Conservation (phyloP, 2,797 vertebrate species). For the Lithobates pipiens region DNA sequence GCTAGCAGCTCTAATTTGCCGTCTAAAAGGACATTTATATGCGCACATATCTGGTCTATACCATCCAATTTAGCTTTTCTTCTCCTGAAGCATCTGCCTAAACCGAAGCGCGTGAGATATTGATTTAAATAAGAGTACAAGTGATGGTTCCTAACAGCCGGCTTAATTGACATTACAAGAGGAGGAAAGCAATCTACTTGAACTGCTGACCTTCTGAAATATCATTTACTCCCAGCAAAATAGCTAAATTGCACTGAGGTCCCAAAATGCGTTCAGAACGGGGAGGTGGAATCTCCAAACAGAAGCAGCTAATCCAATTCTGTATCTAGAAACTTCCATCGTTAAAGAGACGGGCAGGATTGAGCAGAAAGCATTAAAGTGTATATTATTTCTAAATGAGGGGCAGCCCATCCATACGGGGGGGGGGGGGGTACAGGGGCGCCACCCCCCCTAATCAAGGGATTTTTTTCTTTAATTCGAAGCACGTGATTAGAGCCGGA, state of each 20-base stretch:
- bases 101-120: conserved; percentile 17
- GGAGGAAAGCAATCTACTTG: conserved; percentile 11
- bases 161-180: conserved; percentile 40
- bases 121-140: conserved; percentile 26
- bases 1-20: neutral
- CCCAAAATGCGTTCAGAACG: neutral
- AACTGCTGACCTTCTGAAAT: conserved; percentile 14
- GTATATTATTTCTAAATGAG: too few relatives aligned
- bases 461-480: too few relatives aligned
- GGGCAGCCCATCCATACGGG: too few relatives aligned
- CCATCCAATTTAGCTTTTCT: conserved; percentile 19
- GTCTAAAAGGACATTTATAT: conserved; percentile 3
- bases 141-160: conserved; percentile 36
- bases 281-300: neutral
- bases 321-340: neutral
- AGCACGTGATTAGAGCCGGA: too few relatives aligned
- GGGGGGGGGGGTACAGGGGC: too few relatives aligned
- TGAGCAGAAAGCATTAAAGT: too few relatives aligned
- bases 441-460: too few relatives aligned
- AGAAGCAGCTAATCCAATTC: neutral
- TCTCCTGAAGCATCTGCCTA: conserved; percentile 6
- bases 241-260: neutral
- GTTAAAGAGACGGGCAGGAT: too few relatives aligned
- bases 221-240: conserved; percentile 14
- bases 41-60: neutral